Percentiles rank a stretch among this genome's conserved stretches.
phyloP scores from a whole-genome alignment of 1,140 invertebrate genomes.

The Pogonomyrmex barbatus region DNA sequence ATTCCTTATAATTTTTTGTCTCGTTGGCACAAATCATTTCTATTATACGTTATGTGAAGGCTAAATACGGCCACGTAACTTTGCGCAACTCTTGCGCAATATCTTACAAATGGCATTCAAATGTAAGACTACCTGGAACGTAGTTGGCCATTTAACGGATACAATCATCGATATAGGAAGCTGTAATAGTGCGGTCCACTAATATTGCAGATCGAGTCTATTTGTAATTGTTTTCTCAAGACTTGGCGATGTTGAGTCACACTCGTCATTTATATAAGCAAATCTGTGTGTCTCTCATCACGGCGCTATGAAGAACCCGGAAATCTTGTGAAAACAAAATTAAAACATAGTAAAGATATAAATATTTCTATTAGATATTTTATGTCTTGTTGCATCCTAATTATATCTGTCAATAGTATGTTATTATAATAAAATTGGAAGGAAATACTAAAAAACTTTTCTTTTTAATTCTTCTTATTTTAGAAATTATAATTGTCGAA shows the following conservation, averaged over 20 bases:
- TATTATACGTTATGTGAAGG: neutral
- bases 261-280: slow-evolving; percentile 40
- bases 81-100: slow-evolving; percentile 50
- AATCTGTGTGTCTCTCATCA: neutral
- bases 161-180: slow-evolving; percentile 13
- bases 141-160: slow-evolving; percentile 18
- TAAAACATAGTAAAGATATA: slow-evolving; percentile 27
- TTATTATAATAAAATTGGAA: neutral
- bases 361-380: slow-evolving; percentile 26
- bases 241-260: slow-evolving; percentile 38
- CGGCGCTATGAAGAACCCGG: slow-evolving; percentile 2
- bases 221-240: slow-evolving; percentile 59
- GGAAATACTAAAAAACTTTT: neutral
- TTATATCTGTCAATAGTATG: neutral
- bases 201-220: slow-evolving; percentile 23
- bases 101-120: slow-evolving; percentile 27
- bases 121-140: neutral
- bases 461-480: neutral
- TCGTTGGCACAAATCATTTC: neutral
- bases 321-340: slow-evolving; percentile 46
- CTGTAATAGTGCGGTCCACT: neutral
- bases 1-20: neutral
- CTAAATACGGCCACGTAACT: slow-evolving; percentile 36
- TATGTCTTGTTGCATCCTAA: neutral
- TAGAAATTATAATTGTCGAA: neutral